Evolutionary conservation across 1,140 invertebrate species (phyloP).

Genomic region (Euwallacea similis): DNA sequence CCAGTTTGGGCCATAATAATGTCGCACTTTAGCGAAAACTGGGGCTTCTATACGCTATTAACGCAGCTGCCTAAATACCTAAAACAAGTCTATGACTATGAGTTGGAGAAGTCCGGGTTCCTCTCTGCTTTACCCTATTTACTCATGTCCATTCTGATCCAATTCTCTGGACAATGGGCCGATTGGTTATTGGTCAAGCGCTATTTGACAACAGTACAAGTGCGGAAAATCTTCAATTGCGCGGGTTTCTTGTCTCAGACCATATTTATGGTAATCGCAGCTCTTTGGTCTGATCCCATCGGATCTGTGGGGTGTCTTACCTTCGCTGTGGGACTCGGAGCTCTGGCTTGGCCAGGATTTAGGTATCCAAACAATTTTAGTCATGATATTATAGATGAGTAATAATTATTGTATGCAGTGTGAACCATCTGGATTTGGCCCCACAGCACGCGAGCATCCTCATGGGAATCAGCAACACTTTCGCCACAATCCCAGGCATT

Average conservation of each 20-base stretch:
- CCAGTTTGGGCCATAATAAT: constrained; percentile 89
- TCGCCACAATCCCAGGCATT: constrained; percentile 88
- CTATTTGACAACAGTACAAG: constrained; percentile 71
- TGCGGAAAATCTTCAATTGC: constrained; percentile 76
- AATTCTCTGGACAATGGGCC: constrained; percentile 77
- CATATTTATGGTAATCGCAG: constrained; percentile 80
- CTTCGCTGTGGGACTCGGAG: constrained; percentile 83
- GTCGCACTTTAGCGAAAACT: constrained; percentile 93
- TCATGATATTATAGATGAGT: not conserved
- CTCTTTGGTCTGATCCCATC: constrained; percentile 65
- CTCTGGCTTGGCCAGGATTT: constrained; percentile 87
- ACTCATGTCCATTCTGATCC: constrained; percentile 79
- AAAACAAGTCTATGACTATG: constrained; percentile 75
- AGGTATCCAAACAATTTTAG: constrained; percentile 61
- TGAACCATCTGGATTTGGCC: constrained; percentile 87
- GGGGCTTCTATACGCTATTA: constrained; percentile 92
- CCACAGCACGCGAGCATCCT: constrained; percentile 79
- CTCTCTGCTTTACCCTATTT: constrained; percentile 84
- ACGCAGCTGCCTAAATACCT: constrained; percentile 91
- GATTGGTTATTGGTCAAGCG: constrained; percentile 71
- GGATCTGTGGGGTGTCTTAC: constrained; percentile 76
- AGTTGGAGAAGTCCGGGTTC: constrained; percentile 76
- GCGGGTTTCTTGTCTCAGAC: constrained; percentile 80
- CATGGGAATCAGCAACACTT: constrained; percentile 87
- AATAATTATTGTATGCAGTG: constrained; percentile 58